Conservation (phyloP, 2,888 invertebrate species). For the Erannis defoliaria region DNA sequence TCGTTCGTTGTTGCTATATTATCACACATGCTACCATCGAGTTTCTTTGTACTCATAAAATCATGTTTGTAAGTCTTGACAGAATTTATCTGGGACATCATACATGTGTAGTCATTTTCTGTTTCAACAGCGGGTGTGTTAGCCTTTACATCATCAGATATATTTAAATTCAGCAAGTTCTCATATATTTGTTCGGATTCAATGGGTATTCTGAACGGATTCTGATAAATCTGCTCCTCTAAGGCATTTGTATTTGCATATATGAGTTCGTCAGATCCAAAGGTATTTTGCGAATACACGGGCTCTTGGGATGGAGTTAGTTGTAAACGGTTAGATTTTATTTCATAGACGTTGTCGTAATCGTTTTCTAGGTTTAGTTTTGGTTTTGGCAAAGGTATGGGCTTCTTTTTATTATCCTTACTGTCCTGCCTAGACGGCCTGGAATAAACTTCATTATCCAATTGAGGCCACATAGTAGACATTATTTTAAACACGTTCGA, state of each 20-base stretch:
- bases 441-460: conserved; percentile 24
- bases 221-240: conserved; percentile 15
- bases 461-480: conserved; percentile 30
- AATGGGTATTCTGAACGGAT: background rate
- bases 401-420: conserved; percentile 52
- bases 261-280: conserved; percentile 4
- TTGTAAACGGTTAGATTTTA: conserved; percentile 3
- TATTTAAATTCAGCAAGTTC: conserved; percentile 45
- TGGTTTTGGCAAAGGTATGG: conserved; percentile 54
- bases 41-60: background rate
- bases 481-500: conserved; percentile 33
- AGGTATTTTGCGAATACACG: background rate
- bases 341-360: conserved; percentile 5
- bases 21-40: background rate
- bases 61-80: background rate
- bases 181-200: conserved; percentile 34
- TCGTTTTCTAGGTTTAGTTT: conserved; percentile 15
- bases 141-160: conserved; percentile 62
- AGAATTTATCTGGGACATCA: background rate
- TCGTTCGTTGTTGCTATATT: background rate
- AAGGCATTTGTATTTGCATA: conserved; percentile 8
- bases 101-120: background rate
- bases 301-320: background rate
- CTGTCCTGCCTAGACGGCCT: conserved; percentile 6
- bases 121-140: conserved; percentile 33